Conservation (phyloP, 2,113 vertebrate species). For the Nibea coibor region DNA sequence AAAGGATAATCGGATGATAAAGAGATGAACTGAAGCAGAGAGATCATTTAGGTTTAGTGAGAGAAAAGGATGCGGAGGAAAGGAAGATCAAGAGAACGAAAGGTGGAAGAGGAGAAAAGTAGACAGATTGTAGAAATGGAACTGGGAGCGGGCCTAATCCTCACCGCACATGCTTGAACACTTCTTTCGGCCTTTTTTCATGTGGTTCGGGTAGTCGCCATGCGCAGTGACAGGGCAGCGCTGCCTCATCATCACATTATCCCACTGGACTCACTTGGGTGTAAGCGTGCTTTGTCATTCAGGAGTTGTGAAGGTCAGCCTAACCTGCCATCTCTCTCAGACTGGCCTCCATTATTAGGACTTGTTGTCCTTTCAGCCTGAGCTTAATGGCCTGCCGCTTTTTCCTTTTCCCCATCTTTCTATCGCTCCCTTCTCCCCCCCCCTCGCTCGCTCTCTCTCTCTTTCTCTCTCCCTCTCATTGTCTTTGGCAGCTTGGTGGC, state of each 20-base stretch:
- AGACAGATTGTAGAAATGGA: constrained; percentile 9
- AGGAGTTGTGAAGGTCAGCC: constrained; percentile 71
- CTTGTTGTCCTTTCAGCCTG: constrained; percentile 65
- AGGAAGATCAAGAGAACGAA: background rate
- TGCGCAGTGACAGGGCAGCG: background rate
- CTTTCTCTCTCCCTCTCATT: constrained; percentile 24
- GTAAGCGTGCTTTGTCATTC: constrained; percentile 56
- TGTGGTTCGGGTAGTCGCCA: constrained; percentile 4
- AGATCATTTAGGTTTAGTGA: background rate
- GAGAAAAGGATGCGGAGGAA: background rate
- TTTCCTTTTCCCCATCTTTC: constrained; percentile 26
- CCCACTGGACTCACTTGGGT: constrained; percentile 26
- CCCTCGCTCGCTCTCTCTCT: background rate
- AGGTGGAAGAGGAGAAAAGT: background rate
- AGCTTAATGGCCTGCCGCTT: constrained; percentile 66
- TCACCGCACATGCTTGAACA: background rate
- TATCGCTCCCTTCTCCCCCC: background rate
- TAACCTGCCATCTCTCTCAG: constrained; percentile 55
- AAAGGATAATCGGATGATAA: background rate
- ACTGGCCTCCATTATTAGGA: constrained; percentile 62
- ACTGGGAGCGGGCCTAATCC: constrained; percentile 16
- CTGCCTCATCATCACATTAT: constrained; percentile 16
- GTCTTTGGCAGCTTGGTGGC: constrained; percentile 68
- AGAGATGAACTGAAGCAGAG: background rate
- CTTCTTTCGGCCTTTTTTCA: background rate